Evolutionary conservation across 2,888 invertebrate species (phyloP).

Genomic region (Dorcus hopei): DNA sequence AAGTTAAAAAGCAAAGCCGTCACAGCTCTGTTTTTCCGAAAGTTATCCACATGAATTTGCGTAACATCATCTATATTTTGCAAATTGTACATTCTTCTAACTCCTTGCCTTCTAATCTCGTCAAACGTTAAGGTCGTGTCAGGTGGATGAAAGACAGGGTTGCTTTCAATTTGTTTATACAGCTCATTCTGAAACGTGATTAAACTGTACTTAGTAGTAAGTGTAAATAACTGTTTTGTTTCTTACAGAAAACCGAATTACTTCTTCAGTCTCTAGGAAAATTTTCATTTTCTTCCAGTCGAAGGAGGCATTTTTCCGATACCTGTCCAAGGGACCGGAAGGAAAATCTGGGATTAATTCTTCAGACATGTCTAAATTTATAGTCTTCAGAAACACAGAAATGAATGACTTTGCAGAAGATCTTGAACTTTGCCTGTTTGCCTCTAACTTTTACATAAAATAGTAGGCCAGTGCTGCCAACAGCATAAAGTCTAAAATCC

Average conservation of each 20-base stretch:
- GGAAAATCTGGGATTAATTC: conserved; percentile 46
- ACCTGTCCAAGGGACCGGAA: conserved; percentile 61
- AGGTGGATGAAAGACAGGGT: conserved; percentile 19
- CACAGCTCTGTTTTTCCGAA: conserved; percentile 31
- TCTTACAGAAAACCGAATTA: conserved; percentile 53
- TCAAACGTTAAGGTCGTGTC: conserved; percentile 11
- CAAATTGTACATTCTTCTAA: conserved; percentile 13
- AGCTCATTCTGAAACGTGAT: conserved; percentile 10
- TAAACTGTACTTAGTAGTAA: neutral
- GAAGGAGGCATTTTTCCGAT: conserved; percentile 63
- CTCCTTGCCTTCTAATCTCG: conserved; percentile 15
- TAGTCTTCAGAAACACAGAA: neutral
- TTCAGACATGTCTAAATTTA: neutral
- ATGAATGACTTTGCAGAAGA: neutral
- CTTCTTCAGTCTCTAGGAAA: conserved; percentile 54
- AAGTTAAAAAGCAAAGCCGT: conserved; percentile 56
- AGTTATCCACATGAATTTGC: conserved; percentile 1
- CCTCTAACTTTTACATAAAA: no score
- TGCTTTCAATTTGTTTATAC: conserved; percentile 15
- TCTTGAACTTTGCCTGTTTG: no score
- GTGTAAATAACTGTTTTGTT: neutral
- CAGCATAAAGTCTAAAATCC: no score
- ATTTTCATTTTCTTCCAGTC: conserved; percentile 64
- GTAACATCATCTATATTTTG: conserved; percentile 5
- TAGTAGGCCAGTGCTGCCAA: no score